Evolutionary conservation across 2,888 invertebrate species (phyloP).

Genomic region (Falcaria lacertinaria): DNA sequence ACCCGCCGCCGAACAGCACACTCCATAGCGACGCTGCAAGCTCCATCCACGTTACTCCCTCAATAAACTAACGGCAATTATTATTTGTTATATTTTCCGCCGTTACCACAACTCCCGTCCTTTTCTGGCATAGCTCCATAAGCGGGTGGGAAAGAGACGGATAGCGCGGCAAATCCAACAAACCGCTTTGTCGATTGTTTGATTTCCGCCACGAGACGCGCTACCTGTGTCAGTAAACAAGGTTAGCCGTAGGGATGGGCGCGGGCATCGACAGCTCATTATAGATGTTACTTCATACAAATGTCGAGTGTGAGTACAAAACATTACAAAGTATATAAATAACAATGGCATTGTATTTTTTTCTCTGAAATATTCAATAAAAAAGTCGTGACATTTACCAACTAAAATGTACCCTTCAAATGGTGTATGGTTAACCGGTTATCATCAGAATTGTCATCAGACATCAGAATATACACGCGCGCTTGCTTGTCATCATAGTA

Average conservation of each 20-base stretch:
- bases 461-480: no score
- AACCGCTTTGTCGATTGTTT: slow-evolving; percentile 48
- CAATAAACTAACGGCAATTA: slow-evolving; percentile 23
- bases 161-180: slow-evolving; percentile 19
- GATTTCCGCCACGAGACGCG: slow-evolving; percentile 45
- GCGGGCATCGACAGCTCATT: no score
- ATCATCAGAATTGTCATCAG: no score
- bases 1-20: background rate
- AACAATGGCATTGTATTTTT: no score
- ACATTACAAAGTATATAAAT: no score
- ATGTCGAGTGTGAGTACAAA: no score
- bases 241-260: slow-evolving; percentile 30
- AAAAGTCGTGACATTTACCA: no score
- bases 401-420: no score
- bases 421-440: no score
- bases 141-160: slow-evolving; percentile 10
- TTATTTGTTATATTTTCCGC: slow-evolving; percentile 17
- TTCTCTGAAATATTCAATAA: no score
- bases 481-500: no score
- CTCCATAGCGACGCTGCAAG: background rate
- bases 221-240: slow-evolving; percentile 45
- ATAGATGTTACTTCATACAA: no score
- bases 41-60: slow-evolving; percentile 1
- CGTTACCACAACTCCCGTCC: background rate
- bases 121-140: background rate